phyloP scores from a whole-genome alignment of 2,113 vertebrate species.

The Oreochromis tanganicae region DNA sequence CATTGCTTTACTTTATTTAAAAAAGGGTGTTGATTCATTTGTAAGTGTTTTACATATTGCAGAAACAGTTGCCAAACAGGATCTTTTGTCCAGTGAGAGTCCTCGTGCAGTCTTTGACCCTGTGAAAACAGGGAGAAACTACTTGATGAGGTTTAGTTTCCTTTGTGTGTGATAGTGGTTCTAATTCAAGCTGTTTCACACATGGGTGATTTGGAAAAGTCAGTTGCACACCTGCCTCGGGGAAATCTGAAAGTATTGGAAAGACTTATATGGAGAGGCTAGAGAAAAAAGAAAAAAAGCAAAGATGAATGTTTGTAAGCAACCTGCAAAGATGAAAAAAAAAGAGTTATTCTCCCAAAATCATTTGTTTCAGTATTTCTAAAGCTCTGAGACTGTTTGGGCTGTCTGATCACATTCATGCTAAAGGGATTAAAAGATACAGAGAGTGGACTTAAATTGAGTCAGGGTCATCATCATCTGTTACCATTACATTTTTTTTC shows the following conservation, averaged over 20 bases:
- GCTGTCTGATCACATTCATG: not conserved
- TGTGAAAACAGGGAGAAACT: not conserved
- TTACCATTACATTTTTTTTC: not conserved
- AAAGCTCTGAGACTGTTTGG: not conserved
- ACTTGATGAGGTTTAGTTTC: not conserved
- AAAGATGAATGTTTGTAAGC: not conserved
- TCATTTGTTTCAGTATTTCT: not conserved
- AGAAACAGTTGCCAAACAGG: not conserved
- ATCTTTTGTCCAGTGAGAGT: not conserved
- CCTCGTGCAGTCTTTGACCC: not conserved
- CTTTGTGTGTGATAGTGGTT: not conserved
- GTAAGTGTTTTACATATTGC: not conserved
- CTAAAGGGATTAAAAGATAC: not conserved
- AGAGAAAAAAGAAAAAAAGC: not conserved
- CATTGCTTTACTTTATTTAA: not conserved
- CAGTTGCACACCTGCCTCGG: not conserved
- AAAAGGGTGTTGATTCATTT: not conserved
- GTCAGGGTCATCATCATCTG: not conserved
- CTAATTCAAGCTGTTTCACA: not conserved
- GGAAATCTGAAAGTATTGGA: not conserved
- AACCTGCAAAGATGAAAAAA: not conserved
- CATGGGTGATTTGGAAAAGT: slow-evolving; percentile 2
- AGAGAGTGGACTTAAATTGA: not conserved
- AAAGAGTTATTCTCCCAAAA: not conserved
- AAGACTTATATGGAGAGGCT: not conserved